Conservation (phyloP, 2,113 vertebrate species). For the Cephalopholis sonnerati region DNA sequence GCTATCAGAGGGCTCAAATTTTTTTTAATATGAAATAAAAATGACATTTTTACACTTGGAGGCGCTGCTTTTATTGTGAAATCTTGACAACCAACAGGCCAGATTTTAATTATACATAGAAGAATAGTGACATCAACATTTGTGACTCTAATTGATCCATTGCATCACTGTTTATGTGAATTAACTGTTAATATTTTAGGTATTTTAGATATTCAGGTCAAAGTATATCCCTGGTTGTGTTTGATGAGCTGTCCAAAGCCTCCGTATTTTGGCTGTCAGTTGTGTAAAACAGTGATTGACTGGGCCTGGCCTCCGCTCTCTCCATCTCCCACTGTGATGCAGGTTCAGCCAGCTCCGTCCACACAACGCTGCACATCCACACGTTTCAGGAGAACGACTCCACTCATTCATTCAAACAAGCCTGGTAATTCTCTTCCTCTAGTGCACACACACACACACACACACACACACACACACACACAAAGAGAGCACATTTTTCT, state of each 20-base stretch:
- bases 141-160: neutral
- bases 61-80: neutral
- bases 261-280: slow-evolving; percentile 9
- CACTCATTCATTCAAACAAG: slow-evolving; percentile 9
- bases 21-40: too few relatives aligned
- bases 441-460: neutral
- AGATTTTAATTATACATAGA: neutral
- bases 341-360: neutral
- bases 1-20: too few relatives aligned
- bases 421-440: neutral
- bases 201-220: neutral
- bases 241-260: slow-evolving; percentile 4
- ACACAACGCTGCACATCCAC: slow-evolving; percentile 17
- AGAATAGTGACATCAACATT: neutral
- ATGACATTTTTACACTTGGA: too few relatives aligned
- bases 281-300: slow-evolving; percentile 9
- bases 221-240: neutral
- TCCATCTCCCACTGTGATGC: neutral
- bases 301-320: neutral
- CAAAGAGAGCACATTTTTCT: slow-evolving; percentile 10
- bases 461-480: neutral
- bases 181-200: neutral
- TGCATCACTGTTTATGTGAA: neutral
- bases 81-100: too few relatives aligned
- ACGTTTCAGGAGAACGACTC: neutral